These are phyloP conservation scores for Tortrix viridana DNA, from an alignment of 2,888 invertebrate species.

Conservation along the genomic window DNA sequence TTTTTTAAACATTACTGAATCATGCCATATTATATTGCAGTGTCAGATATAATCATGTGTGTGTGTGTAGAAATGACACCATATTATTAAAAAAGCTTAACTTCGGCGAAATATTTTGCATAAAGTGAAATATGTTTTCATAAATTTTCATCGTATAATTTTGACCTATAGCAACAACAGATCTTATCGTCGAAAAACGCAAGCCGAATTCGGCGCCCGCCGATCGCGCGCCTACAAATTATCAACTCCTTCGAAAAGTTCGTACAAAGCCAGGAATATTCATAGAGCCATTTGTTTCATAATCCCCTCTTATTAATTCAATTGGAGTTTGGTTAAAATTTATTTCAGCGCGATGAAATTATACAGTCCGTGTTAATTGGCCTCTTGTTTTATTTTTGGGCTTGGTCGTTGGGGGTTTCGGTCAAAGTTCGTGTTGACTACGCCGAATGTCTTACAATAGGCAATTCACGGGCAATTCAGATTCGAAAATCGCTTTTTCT, in stretches of 20 bases:
- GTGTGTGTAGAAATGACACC: too few species aligned
- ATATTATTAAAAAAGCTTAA: too few species aligned
- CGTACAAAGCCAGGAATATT: slow-evolving; percentile 38
- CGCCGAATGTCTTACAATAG: neutral
- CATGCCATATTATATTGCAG: too few species aligned
- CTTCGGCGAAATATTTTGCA: too few species aligned
- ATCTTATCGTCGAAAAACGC: neutral
- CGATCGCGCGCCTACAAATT: slow-evolving; percentile 31
- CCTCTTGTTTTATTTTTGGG: slow-evolving; percentile 35
- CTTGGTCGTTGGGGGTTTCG: neutral
- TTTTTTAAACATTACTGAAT: too few species aligned
- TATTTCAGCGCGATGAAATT: slow-evolving; percentile 33
- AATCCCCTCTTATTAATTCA: slow-evolving; percentile 39
- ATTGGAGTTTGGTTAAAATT: slow-evolving; percentile 37
- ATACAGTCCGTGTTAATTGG: slow-evolving; percentile 29
- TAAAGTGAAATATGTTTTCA: too few species aligned
- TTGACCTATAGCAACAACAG: neutral
- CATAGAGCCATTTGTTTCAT: slow-evolving; percentile 38
- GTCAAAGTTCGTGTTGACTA: neutral
- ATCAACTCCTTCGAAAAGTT: slow-evolving; percentile 36
- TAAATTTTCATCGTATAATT: too few species aligned
- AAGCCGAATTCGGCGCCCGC: slow-evolving; percentile 11
- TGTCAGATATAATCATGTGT: too few species aligned
- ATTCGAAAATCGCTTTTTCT: too few species aligned
- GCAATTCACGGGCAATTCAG: too few species aligned